Evolutionary conservation across 1,140 invertebrate species (phyloP).

Genomic region (Anastrepha obliqua): DNA sequence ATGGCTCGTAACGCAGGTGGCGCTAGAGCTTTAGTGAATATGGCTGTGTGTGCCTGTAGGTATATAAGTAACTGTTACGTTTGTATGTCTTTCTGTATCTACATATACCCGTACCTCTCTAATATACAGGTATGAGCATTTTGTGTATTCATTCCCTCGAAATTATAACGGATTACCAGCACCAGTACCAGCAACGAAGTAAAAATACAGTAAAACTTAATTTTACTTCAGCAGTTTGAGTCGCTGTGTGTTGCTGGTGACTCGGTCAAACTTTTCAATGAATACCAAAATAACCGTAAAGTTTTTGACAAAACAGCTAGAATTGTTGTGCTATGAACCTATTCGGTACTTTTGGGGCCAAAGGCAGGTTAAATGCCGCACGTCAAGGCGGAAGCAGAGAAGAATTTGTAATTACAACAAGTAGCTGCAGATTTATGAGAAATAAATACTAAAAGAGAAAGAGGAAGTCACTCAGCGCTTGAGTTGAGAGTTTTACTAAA

Average conservation of each 20-base stretch:
- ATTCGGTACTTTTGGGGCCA: background rate
- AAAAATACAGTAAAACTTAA: background rate
- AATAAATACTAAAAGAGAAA: background rate
- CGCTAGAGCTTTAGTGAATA: no score
- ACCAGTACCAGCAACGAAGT: background rate
- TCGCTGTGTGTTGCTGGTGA: background rate
- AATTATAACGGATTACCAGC: background rate
- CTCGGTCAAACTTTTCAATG: slow-evolving; percentile 48
- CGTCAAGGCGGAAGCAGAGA: background rate
- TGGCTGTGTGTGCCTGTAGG: background rate
- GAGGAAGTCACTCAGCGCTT: background rate
- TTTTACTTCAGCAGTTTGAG: background rate
- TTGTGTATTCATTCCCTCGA: background rate
- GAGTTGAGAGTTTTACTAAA: no score
- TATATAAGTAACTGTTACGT: background rate
- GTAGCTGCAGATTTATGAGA: background rate
- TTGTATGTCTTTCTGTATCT: background rate
- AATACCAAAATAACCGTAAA: slow-evolving; percentile 37
- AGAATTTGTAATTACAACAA: background rate
- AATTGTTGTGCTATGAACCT: background rate
- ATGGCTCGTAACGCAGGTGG: no score
- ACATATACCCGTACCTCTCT: no score
- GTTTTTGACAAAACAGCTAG: background rate
- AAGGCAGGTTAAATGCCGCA: slow-evolving; percentile 32
- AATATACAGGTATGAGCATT: no score